Percentiles rank a stretch among this genome's conserved stretches.
These are phyloP conservation scores for Cyaniris semiargus DNA, from an alignment of 2,888 invertebrate species.

Conservation along the genomic window DNA sequence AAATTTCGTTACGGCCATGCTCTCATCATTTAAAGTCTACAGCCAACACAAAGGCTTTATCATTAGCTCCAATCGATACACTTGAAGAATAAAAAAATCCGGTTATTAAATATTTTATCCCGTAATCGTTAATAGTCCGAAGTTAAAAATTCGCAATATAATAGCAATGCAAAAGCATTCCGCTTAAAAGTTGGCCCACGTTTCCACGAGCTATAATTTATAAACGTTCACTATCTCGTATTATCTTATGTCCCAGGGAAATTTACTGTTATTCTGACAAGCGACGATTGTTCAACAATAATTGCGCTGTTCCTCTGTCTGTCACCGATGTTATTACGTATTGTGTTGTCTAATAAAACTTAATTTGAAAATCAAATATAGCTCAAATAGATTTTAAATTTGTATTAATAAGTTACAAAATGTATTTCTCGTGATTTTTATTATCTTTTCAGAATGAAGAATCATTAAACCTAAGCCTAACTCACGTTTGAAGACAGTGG, in stretches of 20 bases:
- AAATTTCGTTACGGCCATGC: no score
- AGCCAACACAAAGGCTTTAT: no score
- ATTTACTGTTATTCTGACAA: not conserved
- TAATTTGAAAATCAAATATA: not conserved
- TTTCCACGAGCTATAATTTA: not conserved
- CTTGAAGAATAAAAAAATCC: no score
- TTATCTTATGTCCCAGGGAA: not conserved
- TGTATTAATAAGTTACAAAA: no score
- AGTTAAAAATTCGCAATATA: not conserved
- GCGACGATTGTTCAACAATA: not conserved
- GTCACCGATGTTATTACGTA: not conserved
- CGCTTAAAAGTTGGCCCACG: not conserved
- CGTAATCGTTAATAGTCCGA: not conserved
- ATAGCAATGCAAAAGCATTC: not conserved
- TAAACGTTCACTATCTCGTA: not conserved
- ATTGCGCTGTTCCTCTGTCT: not conserved
- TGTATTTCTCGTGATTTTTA: no score
- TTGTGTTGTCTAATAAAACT: not conserved
- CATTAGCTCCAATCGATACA: no score
- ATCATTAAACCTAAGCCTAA: no score
- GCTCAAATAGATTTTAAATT: no score
- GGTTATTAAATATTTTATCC: not conserved
- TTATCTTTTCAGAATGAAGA: no score
- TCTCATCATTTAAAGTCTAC: no score
- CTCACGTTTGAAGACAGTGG: no score